Evolutionary conservation across 2,113 vertebrate species (phyloP).

Genomic region (Probosciger aterrimus): DNA sequence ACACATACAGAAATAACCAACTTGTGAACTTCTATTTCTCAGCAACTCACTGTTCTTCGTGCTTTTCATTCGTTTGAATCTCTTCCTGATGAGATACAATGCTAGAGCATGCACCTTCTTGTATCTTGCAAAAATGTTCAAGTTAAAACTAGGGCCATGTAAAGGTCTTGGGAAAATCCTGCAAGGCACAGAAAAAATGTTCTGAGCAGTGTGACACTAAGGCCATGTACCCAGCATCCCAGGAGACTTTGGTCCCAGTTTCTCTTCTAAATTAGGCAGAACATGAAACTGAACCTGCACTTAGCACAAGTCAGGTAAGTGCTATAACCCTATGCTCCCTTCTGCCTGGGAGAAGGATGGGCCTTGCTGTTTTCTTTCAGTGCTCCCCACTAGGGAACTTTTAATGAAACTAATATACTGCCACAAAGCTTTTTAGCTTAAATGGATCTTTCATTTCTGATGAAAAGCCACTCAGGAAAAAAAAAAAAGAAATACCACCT

Average conservation of each 20-base stretch:
- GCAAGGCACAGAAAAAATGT: not conserved
- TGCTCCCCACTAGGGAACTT: not conserved
- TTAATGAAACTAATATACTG: not conserved
- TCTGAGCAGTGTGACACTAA: not conserved
- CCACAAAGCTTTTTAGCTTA: not conserved
- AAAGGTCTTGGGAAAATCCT: not conserved
- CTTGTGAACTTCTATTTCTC: not conserved
- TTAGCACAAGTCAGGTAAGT: rapidly evolving
- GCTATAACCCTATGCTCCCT: rapidly evolving
- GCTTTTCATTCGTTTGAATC: not conserved
- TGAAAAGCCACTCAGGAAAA: not conserved
- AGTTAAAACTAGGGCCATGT: not conserved
- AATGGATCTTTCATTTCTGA: not conserved
- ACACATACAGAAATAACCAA: not conserved
- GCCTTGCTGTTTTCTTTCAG: not conserved
- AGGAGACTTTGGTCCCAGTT: not conserved
- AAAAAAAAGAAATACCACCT: not conserved
- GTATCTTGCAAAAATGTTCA: not conserved
- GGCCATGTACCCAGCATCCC: not conserved
- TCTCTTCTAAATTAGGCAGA: not conserved
- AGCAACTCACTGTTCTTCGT: not conserved
- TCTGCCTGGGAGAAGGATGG: not conserved
- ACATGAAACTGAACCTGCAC: not conserved
- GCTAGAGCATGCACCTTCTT: not conserved
- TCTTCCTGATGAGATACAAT: not conserved